A percentile compares a stretch with the other conserved stretches of the same genome.
phyloP scores from a whole-genome alignment of 2,113 vertebrate species.

The Trachemys scripta region DNA sequence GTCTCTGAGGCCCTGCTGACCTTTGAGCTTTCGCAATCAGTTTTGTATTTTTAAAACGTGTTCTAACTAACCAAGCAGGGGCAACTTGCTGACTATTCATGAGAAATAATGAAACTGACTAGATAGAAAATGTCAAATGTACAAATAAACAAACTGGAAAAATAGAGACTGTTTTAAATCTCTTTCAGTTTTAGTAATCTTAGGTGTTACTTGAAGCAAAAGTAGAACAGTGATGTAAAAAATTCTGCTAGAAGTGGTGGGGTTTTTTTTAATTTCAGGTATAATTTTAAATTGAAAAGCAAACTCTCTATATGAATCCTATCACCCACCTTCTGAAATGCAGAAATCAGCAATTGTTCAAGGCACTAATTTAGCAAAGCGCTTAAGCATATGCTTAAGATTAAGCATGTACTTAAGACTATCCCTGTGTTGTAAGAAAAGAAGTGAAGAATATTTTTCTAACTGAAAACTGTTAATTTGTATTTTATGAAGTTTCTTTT shows the following conservation, averaged over 20 bases:
- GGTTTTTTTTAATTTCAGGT: neutral
- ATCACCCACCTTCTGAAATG: neutral
- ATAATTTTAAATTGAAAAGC: neutral
- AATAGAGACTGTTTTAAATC: neutral
- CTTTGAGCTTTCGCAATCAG: neutral
- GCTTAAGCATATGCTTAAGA: neutral
- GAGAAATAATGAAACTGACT: neutral
- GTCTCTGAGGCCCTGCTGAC: neutral
- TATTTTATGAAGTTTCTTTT: slow-evolving; percentile 20
- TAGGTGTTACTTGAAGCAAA: neutral
- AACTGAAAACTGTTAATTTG: neutral
- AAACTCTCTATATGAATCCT: neutral
- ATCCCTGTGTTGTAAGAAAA: neutral
- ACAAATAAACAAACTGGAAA: neutral
- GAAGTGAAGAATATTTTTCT: neutral
- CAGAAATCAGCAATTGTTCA: neutral
- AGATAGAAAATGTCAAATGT: neutral
- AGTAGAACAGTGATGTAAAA: accelerated
- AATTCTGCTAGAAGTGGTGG: neutral
- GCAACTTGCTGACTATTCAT: neutral
- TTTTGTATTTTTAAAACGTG: neutral
- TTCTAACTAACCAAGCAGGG: neutral
- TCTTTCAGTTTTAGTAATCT: neutral
- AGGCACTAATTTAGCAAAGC: neutral
- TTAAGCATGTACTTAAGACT: neutral